Base-by-base conservation (phyloP, 1,140 invertebrate genomes). In the Scaptodrosophila lebanonensis region DNA sequence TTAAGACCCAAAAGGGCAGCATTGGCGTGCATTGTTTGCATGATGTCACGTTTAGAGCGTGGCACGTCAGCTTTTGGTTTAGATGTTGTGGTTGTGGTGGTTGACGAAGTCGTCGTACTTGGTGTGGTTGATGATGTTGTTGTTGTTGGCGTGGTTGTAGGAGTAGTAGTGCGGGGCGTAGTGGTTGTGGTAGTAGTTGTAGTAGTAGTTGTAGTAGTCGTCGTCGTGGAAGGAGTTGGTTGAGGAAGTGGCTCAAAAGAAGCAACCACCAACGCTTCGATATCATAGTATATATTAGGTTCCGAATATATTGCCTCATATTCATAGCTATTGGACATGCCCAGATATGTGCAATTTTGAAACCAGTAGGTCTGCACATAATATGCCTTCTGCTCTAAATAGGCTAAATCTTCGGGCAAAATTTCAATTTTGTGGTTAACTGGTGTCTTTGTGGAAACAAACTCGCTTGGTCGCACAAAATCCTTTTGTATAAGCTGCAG, bases 291-390 rank as follows among this genome's bases (percentile, higher is more conserved):
- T 58, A 86, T 69, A 73, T 91, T 90, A 9, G 90, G 79, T 59
- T 88, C 87, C 1, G 89, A 88, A 73, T 93, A 95, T 67, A 91
- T 92, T 53, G 90, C 90, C 42, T 85, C 72, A 54, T 93, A 91
- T 15, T 87, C 84, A 20, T 91, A 89, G 83, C 91, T 89, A 39
- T 87, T 87, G 0, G 91, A 91, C 50, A 89, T 85, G 29, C 92
- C 93, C 50, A 92, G 89, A 86, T 91, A 93, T 61, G 89, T 87
- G 70, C 93, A 95, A 73, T 94, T 91, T 33, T 94, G 88, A 72
- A 94, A 94, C 94, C 94, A 95, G 77, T 91, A 93, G 6, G 91
- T 92, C 12, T 89, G 84, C 9, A 93, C 87, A 15, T 88, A 88
- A 5, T 91, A 92, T 1, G 93, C 90, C 65, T 91, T 91, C 12